These are phyloP conservation scores for Dicycla oo DNA, from an alignment of 2,888 invertebrate genomes.

Conservation along the genomic window DNA sequence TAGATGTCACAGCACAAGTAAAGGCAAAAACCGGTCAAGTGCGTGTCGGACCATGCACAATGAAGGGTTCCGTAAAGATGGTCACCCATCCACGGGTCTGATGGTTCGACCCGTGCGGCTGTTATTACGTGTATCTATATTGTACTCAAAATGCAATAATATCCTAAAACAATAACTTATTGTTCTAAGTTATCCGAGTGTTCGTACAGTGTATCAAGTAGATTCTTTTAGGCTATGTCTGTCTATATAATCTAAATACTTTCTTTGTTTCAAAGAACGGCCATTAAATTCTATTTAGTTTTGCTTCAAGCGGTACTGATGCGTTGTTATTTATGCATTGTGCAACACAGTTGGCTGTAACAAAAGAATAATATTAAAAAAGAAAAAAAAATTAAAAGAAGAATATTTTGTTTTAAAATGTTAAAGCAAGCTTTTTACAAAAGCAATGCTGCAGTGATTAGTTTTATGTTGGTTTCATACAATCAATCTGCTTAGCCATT, in stretches of 20 bases:
- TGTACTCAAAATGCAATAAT: conserved; percentile 5
- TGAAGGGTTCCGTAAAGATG: no score
- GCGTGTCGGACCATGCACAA: no score
- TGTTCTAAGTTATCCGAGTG: conserved; percentile 53
- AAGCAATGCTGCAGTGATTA: no score
- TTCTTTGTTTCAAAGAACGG: conserved; percentile 51
- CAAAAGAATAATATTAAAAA: conserved; percentile 22
- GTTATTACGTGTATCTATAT: conserved; percentile 1
- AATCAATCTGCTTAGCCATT: no score
- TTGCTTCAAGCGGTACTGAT: conserved; percentile 46
- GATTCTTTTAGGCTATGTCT: background rate
- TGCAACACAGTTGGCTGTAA: background rate
- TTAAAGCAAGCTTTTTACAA: no score
- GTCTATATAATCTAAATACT: conserved; percentile 45
- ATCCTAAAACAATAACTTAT: conserved; percentile 27
- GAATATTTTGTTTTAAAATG: no score
- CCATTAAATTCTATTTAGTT: conserved; percentile 59
- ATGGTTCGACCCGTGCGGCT: no score
- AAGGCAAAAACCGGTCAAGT: no score
- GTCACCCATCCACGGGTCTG: no score
- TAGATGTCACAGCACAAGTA: no score
- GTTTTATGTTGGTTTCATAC: no score
- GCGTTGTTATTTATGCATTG: conserved; percentile 24
- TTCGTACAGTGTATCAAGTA: conserved; percentile 17
- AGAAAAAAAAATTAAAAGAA: background rate